These are phyloP conservation scores for Papilio aristodemus DNA, from an alignment of 1,140 invertebrate genomes.

Conservation along the genomic window DNA sequence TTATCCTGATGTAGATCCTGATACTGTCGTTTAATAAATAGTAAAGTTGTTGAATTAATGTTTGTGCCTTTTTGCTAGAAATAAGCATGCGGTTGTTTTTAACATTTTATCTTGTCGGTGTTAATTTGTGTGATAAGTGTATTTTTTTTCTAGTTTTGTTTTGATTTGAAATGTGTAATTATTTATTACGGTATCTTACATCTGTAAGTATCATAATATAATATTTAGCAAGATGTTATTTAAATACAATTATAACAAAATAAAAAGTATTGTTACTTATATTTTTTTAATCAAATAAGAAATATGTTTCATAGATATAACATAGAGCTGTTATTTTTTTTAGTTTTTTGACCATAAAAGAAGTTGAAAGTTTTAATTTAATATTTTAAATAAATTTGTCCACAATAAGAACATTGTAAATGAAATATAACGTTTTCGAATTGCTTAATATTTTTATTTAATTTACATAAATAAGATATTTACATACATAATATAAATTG, in stretches of 20 bases:
- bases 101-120: neutral
- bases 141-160: neutral
- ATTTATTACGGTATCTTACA: neutral
- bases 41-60: neutral
- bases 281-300: too few species aligned
- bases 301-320: neutral
- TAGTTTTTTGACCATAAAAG: neutral
- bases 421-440: too few species aligned
- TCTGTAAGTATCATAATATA: neutral
- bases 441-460: too few species aligned
- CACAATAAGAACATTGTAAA: too few species aligned
- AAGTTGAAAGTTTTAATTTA: too few species aligned
- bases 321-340: neutral
- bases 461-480: too few species aligned
- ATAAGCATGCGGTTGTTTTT: neutral
- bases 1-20: slow-evolving; percentile 5
- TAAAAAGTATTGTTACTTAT: too few species aligned
- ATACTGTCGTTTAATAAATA: neutral
- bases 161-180: neutral
- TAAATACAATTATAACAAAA: neutral
- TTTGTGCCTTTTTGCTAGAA: neutral
- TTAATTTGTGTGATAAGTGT: slow-evolving; percentile 6
- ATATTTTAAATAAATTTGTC: too few species aligned
- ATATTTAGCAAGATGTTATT: neutral
- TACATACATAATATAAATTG: too few species aligned